Percentiles rank a stretch among this genome's conserved stretches.
These are phyloP conservation scores for Leptopterna dolabrata DNA, from an alignment of 2,888 invertebrate species.

Conservation along the genomic window DNA sequence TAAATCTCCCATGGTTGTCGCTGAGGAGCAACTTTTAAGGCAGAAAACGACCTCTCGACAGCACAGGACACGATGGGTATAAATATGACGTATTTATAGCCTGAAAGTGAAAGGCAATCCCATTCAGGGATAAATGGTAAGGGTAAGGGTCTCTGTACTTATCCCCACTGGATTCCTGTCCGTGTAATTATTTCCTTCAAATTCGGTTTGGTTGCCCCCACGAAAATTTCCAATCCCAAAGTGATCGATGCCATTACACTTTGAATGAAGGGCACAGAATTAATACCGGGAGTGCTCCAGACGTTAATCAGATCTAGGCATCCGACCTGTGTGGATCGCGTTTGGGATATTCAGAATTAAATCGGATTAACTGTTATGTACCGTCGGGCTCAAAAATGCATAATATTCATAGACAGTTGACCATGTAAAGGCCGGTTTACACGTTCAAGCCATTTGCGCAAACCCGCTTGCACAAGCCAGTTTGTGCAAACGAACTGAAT, in stretches of 20 bases:
- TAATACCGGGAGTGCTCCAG: constrained; percentile 33
- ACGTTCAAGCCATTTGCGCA: too few species aligned
- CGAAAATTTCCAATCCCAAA: not conserved
- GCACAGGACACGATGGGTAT: too few species aligned
- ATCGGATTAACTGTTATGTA: not conserved
- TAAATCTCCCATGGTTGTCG: too few species aligned
- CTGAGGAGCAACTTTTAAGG: too few species aligned
- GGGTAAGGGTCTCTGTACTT: not conserved
- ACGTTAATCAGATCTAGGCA: constrained; percentile 31
- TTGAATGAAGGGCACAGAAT: constrained; percentile 32
- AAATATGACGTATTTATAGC: too few species aligned
- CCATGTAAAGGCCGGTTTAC: too few species aligned
- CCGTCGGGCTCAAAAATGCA: not conserved
- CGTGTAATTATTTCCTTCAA: constrained; percentile 24
- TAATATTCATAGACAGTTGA: not conserved
- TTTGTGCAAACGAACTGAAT: too few species aligned
- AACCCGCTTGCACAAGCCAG: too few species aligned
- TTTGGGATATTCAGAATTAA: not conserved
- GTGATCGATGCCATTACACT: constrained; percentile 29
- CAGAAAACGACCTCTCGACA: too few species aligned
- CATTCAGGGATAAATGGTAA: too few species aligned
- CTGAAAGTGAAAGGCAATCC: too few species aligned
- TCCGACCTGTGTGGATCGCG: not conserved
- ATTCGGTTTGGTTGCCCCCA: constrained; percentile 14
- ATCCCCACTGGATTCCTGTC: not conserved